These are phyloP conservation scores for Eupithecia tripunctaria DNA, from an alignment of 2,888 invertebrate genomes.

Conservation along the genomic window DNA sequence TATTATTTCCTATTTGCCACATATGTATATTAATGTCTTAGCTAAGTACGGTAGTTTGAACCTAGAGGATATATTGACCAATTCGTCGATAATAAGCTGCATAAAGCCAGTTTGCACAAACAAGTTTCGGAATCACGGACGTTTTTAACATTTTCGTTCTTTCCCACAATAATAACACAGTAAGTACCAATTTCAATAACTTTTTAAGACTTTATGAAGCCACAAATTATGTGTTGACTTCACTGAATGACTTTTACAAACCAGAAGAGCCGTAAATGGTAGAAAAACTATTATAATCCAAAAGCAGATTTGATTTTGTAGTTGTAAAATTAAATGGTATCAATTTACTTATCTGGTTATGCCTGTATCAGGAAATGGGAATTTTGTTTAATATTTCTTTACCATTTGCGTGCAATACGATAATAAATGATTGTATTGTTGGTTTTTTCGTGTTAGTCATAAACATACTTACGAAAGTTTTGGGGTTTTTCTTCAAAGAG, in stretches of 20 bases:
- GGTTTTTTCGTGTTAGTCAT: not conserved
- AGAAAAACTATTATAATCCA: constrained; percentile 49
- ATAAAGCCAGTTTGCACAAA: not conserved
- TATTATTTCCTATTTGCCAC: not conserved
- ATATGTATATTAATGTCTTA: not conserved
- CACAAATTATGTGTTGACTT: constrained; percentile 52
- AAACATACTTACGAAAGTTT: not conserved
- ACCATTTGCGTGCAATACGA: constrained; percentile 19
- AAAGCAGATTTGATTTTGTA: constrained; percentile 47
- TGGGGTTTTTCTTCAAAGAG: not conserved
- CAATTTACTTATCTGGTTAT: constrained; percentile 49
- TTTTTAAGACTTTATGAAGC: constrained; percentile 41
- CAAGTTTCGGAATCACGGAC: not conserved
- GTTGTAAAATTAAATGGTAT: constrained; percentile 53
- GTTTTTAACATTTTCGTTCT: not conserved
- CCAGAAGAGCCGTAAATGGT: constrained; percentile 46
- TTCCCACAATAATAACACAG: constrained; percentile 24
- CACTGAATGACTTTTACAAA: constrained; percentile 44
- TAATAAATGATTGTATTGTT: constrained; percentile 7
- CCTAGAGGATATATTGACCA: not conserved
- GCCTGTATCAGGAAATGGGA: constrained; percentile 35
- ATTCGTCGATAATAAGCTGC: not conserved
- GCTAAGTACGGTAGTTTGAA: not conserved
- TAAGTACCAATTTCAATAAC: constrained; percentile 25
- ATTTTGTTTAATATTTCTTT: constrained; percentile 42